Base-by-base conservation (phyloP, 2,888 invertebrate genomes). In the Cryptocephalus primarius region DNA sequence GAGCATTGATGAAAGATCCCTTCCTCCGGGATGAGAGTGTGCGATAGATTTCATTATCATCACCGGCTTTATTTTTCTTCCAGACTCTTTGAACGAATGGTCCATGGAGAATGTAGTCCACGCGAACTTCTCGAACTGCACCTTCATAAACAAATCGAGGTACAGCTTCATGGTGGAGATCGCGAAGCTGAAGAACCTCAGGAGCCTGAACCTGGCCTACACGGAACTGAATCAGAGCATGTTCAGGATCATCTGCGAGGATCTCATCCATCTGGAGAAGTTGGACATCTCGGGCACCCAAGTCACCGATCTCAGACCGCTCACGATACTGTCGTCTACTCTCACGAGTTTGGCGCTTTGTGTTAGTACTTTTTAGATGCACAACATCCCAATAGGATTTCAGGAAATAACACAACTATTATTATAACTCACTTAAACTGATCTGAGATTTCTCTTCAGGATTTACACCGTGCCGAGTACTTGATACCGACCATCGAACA, bases 211-310 rank as follows among this genome's bases (percentile, higher is more conserved):
- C 67, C 78, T 83, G 4, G 77, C 82, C 48, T 73, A 77, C 57
- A 83, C 83, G n/a, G 81, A 82, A 60, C 76, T 84, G 60, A 82
- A 80, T 63, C 75, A 76, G 53, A 76, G 76, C 56, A 77, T 78
- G 14, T 71, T 84, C 50, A 76, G 79, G 57, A 78, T 82, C 52
- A 74, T 83, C 44, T 78, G 79, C 48, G 77, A 80, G 55, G 80
- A 83, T 67, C 69, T 84, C 50, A 76, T 75, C 39, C 67, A 72
- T 47, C 65, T 85, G 50, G 79, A 82, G 61, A 75, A 71, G 57
- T 64, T 85, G 44, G 79, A 85, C 61, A 80, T 85, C 54, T 83
- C 83, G 11, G 73, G 75, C 48, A 83, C 83, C 9, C 63, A 69
- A 52, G 76, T 83, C 32, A 74, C 74, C 50, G 79, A 82, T 64